phyloP scores from a whole-genome alignment of 2,888 invertebrate genomes.

The Cephus rjabovi region DNA sequence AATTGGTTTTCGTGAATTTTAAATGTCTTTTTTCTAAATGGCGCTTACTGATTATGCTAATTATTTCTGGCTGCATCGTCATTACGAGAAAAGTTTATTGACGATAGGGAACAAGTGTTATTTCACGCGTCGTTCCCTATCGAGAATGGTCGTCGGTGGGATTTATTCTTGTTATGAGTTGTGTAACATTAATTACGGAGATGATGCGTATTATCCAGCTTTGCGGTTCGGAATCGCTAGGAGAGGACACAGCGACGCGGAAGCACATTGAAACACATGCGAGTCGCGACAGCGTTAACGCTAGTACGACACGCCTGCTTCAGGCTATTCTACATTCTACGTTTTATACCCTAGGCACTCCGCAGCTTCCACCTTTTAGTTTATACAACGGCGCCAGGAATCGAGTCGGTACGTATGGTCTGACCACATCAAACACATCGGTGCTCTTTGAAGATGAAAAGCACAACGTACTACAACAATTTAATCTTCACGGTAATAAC shows the following conservation, averaged over 20 bases:
- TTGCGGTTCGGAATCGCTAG: neutral
- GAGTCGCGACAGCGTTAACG: neutral
- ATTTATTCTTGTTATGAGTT: neutral
- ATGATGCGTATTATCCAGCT: neutral
- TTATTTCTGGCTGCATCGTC: neutral
- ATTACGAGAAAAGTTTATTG: neutral
- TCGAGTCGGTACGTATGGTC: slow-evolving; percentile 30
- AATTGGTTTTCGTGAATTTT: neutral
- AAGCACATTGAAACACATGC: neutral
- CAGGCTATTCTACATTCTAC: neutral
- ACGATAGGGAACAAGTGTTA: neutral
- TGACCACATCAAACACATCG: slow-evolving; percentile 52
- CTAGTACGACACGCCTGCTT: neutral
- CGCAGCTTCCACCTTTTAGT: slow-evolving; percentile 13
- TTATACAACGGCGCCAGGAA: slow-evolving; percentile 24
- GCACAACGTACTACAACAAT: slow-evolving; percentile 51
- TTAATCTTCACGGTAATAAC: slow-evolving; percentile 53
- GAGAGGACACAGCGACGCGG: neutral
- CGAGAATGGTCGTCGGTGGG: neutral
- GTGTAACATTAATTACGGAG: neutral
- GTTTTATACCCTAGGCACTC: neutral
- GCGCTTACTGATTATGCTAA: neutral
- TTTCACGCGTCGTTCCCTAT: neutral
- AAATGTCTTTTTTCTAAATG: neutral
- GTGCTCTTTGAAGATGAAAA: slow-evolving; percentile 54